A percentile compares a stretch with the other conserved stretches of the same genome.
These are phyloP conservation scores for Eugnorisma glareosa DNA, from an alignment of 2,888 invertebrate species.

Conservation along the genomic window DNA sequence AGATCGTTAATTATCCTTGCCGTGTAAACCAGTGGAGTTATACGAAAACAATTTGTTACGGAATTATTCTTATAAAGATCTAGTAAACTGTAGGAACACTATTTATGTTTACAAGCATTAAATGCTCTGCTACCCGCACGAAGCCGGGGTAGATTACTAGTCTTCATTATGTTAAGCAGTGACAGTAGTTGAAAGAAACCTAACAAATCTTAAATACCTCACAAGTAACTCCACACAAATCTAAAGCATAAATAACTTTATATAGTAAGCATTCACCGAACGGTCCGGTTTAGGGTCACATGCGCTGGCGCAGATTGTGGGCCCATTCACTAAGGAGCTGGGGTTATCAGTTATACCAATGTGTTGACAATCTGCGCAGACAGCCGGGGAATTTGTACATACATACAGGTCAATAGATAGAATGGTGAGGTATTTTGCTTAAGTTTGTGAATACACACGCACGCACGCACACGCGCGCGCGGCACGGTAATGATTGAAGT, in stretches of 20 bases:
- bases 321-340: slow-evolving; percentile 55
- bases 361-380: slow-evolving; percentile 51
- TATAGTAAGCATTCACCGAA: slow-evolving; percentile 38
- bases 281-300: slow-evolving; percentile 56
- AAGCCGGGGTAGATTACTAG: neutral
- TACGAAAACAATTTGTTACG: neutral
- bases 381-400: slow-evolving; percentile 25
- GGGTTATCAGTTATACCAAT: slow-evolving; percentile 56
- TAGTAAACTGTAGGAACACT: neutral
- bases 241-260: slow-evolving; percentile 41
- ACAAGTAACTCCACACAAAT: slow-evolving; percentile 44
- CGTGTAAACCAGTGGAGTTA: neutral
- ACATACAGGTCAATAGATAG: slow-evolving; percentile 23
- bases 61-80: neutral
- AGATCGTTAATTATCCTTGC: neutral
- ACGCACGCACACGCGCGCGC: too few species aligned
- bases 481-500: too few species aligned
- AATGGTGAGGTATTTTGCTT: neutral
- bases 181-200: neutral
- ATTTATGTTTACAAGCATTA: too few species aligned
- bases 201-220: neutral
- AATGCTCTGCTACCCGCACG: neutral
- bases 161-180: neutral
- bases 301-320: slow-evolving; percentile 52
- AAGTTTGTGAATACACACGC: too few species aligned